A percentile compares a stretch with the other conserved stretches of the same genome.
Conservation (phyloP, 2,113 vertebrate species). For the Sterrhoptilus dennistouni region DNA sequence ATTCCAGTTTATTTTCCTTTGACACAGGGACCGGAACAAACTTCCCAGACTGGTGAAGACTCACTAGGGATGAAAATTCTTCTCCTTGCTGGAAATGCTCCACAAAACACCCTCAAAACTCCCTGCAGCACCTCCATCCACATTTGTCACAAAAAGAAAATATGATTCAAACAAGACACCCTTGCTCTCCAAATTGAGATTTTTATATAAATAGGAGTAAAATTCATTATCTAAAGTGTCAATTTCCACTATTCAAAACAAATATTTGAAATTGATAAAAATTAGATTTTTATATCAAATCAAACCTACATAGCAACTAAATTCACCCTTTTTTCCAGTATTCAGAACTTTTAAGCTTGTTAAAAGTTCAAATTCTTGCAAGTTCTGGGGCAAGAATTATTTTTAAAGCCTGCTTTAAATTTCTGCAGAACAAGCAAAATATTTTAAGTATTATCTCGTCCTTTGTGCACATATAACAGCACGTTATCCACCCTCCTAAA, state of each 20-base stretch:
- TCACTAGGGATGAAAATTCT: background rate
- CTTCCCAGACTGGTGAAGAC: background rate
- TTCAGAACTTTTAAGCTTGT: background rate
- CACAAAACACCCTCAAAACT: background rate
- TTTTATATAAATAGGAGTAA: background rate
- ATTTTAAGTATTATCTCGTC: background rate
- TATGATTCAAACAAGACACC: fast-evolving
- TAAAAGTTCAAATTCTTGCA: background rate
- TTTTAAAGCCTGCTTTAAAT: background rate
- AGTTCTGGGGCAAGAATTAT: background rate
- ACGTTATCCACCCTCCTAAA: background rate
- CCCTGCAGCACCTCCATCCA: fast-evolving
- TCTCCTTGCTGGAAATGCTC: background rate
- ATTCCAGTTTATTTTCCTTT: background rate
- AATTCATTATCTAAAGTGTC: background rate
- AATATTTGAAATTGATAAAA: background rate
- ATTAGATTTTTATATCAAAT: background rate
- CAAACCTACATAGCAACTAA: background rate
- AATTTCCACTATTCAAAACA: background rate
- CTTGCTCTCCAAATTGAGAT: background rate
- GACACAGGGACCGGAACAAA: background rate
- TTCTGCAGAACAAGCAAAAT: background rate
- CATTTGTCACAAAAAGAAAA: background rate
- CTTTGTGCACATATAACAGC: background rate
- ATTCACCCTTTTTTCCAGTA: background rate